Evolutionary conservation across 2,113 vertebrate species (phyloP), one percentile per base, ranked within the genome.

Genomic region (Colius striatus): DNA sequence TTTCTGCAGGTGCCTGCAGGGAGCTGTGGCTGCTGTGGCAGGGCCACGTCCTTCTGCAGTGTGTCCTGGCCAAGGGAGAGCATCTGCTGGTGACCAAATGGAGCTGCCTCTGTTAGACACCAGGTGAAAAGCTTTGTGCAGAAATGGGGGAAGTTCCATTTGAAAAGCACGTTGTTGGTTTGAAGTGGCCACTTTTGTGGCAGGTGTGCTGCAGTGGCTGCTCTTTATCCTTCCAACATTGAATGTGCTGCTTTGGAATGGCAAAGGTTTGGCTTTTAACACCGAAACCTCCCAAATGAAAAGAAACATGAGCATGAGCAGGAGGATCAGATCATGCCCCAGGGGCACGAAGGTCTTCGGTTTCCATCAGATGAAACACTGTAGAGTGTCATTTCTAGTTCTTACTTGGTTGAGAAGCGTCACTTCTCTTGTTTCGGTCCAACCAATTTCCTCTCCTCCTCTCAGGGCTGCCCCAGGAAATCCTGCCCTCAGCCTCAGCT

Each of bases 31-130:
- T 15, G 23, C 29, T 2, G 30, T 11, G 18, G 23, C 48, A 55
- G 67, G 36, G 21, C 0, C 2, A 71, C 0, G 1, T 36, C 76
- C 26, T 66, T 41, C 47, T 55, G n/a, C 9, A 15, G 23, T 3
- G 8, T 22, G 48, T 10, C 54, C 30, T 19, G 21, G 27, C 41
- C 27, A 29, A 45, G 36, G 63, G 47, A 71, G 34, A 61, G 26
- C 30, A 10, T 10, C 50, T 45, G 67, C 11, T 27, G 23, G 20
- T 26, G 41, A 32, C 20, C 62, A 45, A 55, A 53, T 51, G 20
- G 47, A 11, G 29, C 32, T 72, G 27, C 21, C 76, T 57, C 60
- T 43, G 10, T 29, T 57, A 77, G 51, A 77, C 30, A 89, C 2
- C 20, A 50, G 58, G 9, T 61, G 34, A 85, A 76, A 20, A 61